Base-by-base conservation (phyloP, 2,113 vertebrate genomes). In the Hylia prasina region DNA sequence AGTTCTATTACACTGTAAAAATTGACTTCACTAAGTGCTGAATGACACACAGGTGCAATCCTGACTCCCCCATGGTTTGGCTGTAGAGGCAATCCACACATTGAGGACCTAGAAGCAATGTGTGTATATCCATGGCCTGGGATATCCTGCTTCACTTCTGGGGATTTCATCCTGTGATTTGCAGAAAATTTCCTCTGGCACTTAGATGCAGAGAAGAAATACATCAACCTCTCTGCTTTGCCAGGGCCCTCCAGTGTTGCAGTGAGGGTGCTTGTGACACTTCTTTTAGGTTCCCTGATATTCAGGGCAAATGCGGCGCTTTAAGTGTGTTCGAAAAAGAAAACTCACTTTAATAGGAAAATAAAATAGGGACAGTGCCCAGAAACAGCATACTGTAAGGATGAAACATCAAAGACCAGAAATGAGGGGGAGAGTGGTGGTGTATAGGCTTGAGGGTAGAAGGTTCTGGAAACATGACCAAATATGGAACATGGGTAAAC, bases 31-130 rank as follows among this genome's bases (percentile, higher is more conserved):
- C 6, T 4, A 16, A 10, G 25, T n/a, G 24, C 35, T 23, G 56
- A 33, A 10, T 69, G 69, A 20, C 1, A 8, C 72, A 19, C 4
- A 31, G 33, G 10, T 28, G 25, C 50, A 37, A 1, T 5, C 33
- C 7, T 0, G 1, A 13, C 23, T 35, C 3, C 8, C 7, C 17
- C 1, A 1, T 2, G 4, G 13, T 30, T 63, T 10, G 30, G 20
- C 45, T 63, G n/a, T 2, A 25, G 57, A 37, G 48, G 40, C 15
- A n/a, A 8, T 33, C 15, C 39, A 19, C 39, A 33, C 9, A 1
- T 4, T 2, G 30, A 51, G 61, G 33, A 27, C 14, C 0, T 1
- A 27, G 65, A 5, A 21, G 12, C 16, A 9, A 8, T 12, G 12
- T 14, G 31, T 0, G 0, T 10, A 3, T 27, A 27, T 12, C 21